Percentiles rank a stretch among this genome's conserved stretches.
These are phyloP conservation scores for Saccopteryx leptura DNA, from an alignment of 2,113 vertebrate species.

Conservation along the genomic window DNA sequence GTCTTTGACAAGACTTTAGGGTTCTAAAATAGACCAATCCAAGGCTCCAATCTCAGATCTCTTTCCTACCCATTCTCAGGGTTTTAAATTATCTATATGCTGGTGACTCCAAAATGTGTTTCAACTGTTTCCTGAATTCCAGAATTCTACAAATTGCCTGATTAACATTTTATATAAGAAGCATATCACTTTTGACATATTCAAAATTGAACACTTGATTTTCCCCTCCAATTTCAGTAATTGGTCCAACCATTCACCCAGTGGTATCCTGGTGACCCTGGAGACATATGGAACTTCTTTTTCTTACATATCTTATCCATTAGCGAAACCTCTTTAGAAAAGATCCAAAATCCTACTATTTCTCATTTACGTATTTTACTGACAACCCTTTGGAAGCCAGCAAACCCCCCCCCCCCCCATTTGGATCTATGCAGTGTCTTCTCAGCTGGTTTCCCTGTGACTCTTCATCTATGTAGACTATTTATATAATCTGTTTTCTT, in stretches of 20 bases:
- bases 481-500: neutral
- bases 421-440: neutral
- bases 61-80: neutral
- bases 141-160: neutral
- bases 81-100: constrained; percentile 1
- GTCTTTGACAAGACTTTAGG: neutral
- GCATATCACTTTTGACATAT: neutral
- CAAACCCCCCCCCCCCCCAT: no score
- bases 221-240: neutral
- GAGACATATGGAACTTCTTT: neutral
- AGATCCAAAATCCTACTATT: neutral
- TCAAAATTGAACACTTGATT: neutral
- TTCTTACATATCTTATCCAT: neutral
- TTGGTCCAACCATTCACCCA: neutral
- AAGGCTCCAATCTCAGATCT: neutral
- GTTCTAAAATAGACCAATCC: neutral
- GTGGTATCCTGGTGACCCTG: neutral
- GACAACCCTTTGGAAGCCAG: neutral
- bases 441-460: neutral
- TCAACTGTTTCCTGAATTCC: neutral
- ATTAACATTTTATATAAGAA: neutral
- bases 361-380: neutral
- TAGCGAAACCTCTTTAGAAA: neutral
- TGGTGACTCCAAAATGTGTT: neutral
- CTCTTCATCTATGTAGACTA: no score